Evolutionary conservation across 2,888 invertebrate species (phyloP).

Genomic region (Scrobipalpa atriplicella): DNA sequence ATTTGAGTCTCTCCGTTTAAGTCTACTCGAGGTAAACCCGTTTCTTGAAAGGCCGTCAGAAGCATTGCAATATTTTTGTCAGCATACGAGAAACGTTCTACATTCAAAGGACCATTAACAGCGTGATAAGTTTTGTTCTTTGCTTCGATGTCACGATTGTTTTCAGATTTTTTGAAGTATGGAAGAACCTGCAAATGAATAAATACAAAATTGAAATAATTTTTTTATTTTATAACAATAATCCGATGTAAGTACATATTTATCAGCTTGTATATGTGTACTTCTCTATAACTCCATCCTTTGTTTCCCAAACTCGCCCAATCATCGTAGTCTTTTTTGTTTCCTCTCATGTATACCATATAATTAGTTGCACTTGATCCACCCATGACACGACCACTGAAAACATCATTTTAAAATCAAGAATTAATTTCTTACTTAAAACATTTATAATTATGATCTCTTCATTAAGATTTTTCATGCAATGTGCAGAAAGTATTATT

Average conservation of each 20-base stretch:
- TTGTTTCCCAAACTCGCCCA: conserved; percentile 85
- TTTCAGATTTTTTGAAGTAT: conserved; percentile 86
- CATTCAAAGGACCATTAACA: conserved; percentile 81
- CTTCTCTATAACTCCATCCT: conserved; percentile 84
- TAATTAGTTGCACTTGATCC: conserved; percentile 86
- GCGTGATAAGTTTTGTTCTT: conserved; percentile 80
- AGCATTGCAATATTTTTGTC: conserved; percentile 81
- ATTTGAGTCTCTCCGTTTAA: conserved; percentile 81
- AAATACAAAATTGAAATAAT: background rate
- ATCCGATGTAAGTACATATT: no score
- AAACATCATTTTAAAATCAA: background rate
- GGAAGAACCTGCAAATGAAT: conserved; percentile 77
- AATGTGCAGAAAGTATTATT: background rate
- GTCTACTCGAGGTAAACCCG: conserved; percentile 82
- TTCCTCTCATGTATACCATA: conserved; percentile 85
- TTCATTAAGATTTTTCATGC: background rate
- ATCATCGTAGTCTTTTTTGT: conserved; percentile 84
- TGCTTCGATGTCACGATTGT: conserved; percentile 77
- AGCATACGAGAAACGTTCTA: conserved; percentile 83
- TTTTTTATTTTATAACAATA: no score
- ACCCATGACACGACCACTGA: conserved; percentile 85
- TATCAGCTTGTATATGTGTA: no score
- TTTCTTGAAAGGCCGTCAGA: conserved; percentile 82
- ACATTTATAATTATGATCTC: no score
- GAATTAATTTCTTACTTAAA: background rate